Conservation (phyloP, 2,113 vertebrate genomes). For the Aldabrachelys gigantea region DNA sequence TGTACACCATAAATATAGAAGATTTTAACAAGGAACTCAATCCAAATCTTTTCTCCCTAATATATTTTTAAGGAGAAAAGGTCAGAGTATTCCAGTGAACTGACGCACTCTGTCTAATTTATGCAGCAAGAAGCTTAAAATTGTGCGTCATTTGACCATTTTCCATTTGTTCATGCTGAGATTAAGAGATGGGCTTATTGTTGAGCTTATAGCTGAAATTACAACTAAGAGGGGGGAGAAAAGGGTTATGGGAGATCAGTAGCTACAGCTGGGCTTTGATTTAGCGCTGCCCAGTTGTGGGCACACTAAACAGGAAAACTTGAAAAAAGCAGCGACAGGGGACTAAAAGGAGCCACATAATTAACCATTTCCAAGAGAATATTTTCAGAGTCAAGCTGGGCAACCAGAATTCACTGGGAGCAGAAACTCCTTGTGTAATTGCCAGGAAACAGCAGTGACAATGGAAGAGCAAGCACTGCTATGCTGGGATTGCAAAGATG, state of each 20-base stretch:
- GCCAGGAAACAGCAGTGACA: constrained; percentile 23
- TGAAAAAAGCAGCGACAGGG: constrained; percentile 39
- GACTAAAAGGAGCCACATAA: not conserved
- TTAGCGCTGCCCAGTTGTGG: constrained; percentile 41
- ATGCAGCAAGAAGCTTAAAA: constrained; percentile 73
- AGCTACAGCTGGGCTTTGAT: constrained; percentile 64
- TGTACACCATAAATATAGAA: constrained; percentile 62
- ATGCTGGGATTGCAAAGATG: not conserved
- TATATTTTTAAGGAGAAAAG: constrained; percentile 77
- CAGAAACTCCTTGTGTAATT: not conserved
- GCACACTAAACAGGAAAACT: constrained; percentile 50
- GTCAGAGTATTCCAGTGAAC: constrained; percentile 78
- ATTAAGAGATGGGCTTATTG: constrained; percentile 77
- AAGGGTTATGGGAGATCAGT: constrained; percentile 61
- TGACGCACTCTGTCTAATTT: constrained; percentile 77
- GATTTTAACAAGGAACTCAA: constrained; percentile 47
- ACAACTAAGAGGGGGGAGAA: constrained; percentile 56
- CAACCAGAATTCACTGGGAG: constrained; percentile 17
- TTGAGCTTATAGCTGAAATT: constrained; percentile 76
- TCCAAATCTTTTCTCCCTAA: constrained; percentile 31
- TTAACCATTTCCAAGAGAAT: constrained; percentile 50
- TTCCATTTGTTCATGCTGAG: constrained; percentile 77
- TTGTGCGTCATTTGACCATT: constrained; percentile 78
- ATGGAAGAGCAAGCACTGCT: not conserved
- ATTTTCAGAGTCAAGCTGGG: not conserved